These are phyloP conservation scores for Caenorhabditis wallacei DNA, from an alignment of 2,888 invertebrate species.

Conservation along the genomic window DNA sequence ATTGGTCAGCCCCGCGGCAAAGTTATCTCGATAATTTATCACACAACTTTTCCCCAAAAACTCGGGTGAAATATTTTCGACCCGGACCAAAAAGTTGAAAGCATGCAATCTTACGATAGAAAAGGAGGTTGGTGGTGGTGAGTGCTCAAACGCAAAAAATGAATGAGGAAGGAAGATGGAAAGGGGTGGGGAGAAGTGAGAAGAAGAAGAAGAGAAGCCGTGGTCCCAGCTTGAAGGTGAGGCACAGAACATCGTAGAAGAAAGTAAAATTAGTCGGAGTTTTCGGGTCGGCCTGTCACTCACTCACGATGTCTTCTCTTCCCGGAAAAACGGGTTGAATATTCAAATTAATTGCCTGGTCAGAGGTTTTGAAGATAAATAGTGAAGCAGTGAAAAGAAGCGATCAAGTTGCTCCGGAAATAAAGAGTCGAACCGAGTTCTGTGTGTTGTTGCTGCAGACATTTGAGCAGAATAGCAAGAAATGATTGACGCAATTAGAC, in stretches of 20 bases:
- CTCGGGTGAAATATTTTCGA: constrained; percentile 21
- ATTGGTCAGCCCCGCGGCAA: constrained; percentile 17
- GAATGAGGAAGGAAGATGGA: constrained; percentile 56
- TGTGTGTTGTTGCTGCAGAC: constrained; percentile 12
- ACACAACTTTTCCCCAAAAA: constrained; percentile 7
- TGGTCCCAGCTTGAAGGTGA: constrained; percentile 57
- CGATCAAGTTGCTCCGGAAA: constrained; percentile 34
- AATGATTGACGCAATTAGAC: constrained; percentile 41
- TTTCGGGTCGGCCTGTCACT: constrained; percentile 64
- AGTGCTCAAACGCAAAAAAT: constrained; percentile 53
- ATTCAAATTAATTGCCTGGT: constrained; percentile 66
- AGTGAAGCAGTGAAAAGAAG: constrained; percentile 13
- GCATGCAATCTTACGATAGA: constrained; percentile 30
- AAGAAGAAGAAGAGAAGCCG: constrained; percentile 24
- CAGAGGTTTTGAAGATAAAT: constrained; percentile 34
- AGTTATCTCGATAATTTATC: constrained; percentile 45
- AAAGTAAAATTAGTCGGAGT: constrained; percentile 64
- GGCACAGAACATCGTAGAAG: constrained; percentile 54
- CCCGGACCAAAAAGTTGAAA: constrained; percentile 41
- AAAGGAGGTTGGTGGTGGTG: constrained; percentile 26
- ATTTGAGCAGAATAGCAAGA: neutral
- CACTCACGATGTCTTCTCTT: constrained; percentile 63
- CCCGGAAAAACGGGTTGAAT: constrained; percentile 63
- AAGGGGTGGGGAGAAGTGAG: constrained; percentile 8
- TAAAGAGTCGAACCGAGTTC: constrained; percentile 27